Evolutionary conservation across 2,113 vertebrate species (phyloP), one percentile per base, ranked within the genome.

Genomic region (Podilymbus podiceps): DNA sequence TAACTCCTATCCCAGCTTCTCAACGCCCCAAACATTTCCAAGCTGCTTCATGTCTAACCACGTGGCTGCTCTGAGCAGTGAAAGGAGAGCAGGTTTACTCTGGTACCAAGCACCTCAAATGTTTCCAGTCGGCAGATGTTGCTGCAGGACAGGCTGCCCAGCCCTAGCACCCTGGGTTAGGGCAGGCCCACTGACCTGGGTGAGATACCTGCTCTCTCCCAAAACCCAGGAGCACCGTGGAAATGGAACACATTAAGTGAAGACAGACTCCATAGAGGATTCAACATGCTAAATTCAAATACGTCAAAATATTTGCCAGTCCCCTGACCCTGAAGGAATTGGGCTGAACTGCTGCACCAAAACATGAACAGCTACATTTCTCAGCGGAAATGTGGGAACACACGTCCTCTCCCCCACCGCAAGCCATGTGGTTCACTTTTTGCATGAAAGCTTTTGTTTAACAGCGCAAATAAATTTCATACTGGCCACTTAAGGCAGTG

Each of bases 331-430:
- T 73, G 33, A 64, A 73, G 38, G 46, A 64, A 24, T 0, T 52
- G 71, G 27, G 8, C 23, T 89, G 77, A 74, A 44, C 40, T 71
- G 64, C 84, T 87, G 52, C 42, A 78, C 17, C 28, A 59, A 50
- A 87, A 58, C 13, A 33, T 0, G 9, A 89, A 59, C 17, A 19
- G 31, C 42, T n/a, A 21, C 0, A 0, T 74, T 81, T 79, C 49
- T 79, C 58, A 66, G 40, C 5, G 7, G 30, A 89, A 85, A 67
- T 2, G 3, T 5, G 24, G 63, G 49, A 88, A 80, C 20, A 64
- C 8, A 2, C 3, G 1, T 56, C 24, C 46, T 49, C 27, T 62
- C 27, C 62, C 62, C 22, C 28, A 23, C n/a, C 44, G 17, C 24
- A 63, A 71, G 55, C 31, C 38, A 22, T 0, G 2, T 23, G 50